Percentiles rank a stretch among this genome's conserved stretches.
Conservation (phyloP, 2,113 vertebrate genomes). For the Cavia porcellus region DNA sequence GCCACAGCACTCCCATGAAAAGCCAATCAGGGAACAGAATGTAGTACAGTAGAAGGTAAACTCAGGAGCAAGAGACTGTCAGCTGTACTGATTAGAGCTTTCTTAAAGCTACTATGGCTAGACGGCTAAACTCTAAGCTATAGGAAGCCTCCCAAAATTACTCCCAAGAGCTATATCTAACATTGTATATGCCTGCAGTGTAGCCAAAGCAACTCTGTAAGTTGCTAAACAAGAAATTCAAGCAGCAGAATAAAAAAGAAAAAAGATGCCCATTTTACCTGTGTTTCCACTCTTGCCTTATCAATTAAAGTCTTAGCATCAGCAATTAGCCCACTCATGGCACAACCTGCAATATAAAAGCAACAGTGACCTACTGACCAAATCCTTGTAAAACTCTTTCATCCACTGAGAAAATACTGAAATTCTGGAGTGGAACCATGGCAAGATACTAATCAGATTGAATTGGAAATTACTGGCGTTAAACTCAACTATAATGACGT, state of each 20-base stretch:
- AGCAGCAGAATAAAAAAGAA: neutral
- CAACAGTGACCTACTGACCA: conserved; percentile 52
- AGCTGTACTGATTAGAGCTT: neutral
- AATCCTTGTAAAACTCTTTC: conserved; percentile 56
- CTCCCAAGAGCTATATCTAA: conserved; percentile 31
- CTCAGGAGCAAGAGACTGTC: conserved; percentile 27
- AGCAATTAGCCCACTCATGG: conserved; percentile 99
- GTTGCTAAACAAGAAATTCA: neutral
- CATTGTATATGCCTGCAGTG: neutral
- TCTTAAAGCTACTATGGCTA: neutral
- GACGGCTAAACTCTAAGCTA: conserved; percentile 26
- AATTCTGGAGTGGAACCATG: conserved; percentile 52
- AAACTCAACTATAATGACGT: conserved; percentile 34
- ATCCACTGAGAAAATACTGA: conserved; percentile 57
- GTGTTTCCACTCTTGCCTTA: conserved; percentile 99
- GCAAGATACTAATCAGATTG: conserved; percentile 20
- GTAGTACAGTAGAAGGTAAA: neutral
- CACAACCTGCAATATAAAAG: conserved; percentile 92
- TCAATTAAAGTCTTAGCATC: conserved; percentile 99
- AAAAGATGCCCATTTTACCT: conserved; percentile 89
- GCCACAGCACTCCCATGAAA: neutral
- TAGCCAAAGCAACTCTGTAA: neutral
- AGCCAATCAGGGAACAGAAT: conserved; percentile 14
- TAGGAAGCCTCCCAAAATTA: conserved; percentile 33
- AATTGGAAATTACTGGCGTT: conserved; percentile 31